Percentiles rank a stretch among this genome's conserved stretches.
phyloP scores from a whole-genome alignment of 2,113 vertebrate species.

The Vulpes ferrilata region DNA sequence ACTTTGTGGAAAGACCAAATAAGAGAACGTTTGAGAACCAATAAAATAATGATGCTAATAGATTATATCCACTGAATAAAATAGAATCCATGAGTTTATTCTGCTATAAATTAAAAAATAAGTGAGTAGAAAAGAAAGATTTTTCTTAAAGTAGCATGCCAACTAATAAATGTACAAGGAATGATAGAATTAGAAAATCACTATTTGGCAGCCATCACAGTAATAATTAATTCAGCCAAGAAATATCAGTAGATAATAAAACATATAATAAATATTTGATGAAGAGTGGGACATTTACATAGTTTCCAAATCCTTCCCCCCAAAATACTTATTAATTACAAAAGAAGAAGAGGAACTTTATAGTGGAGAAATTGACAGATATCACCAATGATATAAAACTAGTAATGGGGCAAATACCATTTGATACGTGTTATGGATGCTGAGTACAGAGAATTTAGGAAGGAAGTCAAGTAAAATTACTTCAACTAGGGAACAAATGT shows the following conservation, averaged over 20 bases:
- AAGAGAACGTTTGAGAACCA: not conserved
- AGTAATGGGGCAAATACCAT: not conserved
- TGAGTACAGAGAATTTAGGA: too few species aligned
- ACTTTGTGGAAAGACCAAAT: not conserved
- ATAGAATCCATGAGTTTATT: not conserved
- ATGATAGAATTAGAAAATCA: not conserved
- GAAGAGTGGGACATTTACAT: not conserved
- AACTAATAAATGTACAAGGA: slow-evolving; percentile 4
- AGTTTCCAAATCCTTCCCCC: not conserved
- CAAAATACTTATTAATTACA: not conserved
- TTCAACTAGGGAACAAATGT: not conserved
- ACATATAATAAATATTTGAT: slow-evolving; percentile 19
- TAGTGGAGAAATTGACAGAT: not conserved
- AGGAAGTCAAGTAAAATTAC: too few species aligned
- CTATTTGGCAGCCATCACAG: not conserved
- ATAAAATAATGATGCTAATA: not conserved
- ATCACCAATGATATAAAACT: not conserved
- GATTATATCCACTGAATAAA: not conserved
- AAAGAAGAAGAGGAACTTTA: not conserved
- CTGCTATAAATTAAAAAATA: not conserved
- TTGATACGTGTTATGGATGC: not conserved
- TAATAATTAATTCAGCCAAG: slow-evolving; percentile 51
- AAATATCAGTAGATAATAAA: slow-evolving; percentile 41
- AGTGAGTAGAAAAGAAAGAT: not conserved
- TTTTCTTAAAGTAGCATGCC: not conserved